Evolutionary conservation across 2,797 vertebrate species (phyloP).

Genomic region (Epinephelus coioides): DNA sequence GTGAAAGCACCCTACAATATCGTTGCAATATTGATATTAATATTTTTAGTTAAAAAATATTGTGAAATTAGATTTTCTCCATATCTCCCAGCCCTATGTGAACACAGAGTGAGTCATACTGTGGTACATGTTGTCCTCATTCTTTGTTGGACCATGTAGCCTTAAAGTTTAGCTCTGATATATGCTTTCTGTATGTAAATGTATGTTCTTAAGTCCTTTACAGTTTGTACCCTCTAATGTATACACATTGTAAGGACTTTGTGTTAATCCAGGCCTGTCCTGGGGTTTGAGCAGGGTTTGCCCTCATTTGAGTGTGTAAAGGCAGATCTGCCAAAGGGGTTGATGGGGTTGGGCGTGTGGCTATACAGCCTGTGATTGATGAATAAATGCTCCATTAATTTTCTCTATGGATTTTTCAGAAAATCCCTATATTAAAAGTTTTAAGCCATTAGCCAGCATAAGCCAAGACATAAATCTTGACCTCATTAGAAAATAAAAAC

Average conservation of each 20-base stretch:
- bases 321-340: neutral
- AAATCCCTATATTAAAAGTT: neutral
- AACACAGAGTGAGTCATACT: neutral
- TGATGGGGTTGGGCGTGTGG: neutral
- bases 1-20: no score
- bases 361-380: neutral
- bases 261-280: neutral
- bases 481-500: neutral
- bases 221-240: neutral
- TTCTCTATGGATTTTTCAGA: slow-evolving; percentile 1
- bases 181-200: neutral
- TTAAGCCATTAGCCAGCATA: neutral
- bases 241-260: neutral
- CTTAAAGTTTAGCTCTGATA: neutral
- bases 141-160: neutral
- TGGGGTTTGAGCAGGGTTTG: neutral
- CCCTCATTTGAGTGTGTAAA: neutral
- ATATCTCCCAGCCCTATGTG: no score
- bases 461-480: neutral
- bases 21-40: no score
- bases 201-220: neutral
- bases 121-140: neutral
- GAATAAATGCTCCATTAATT: neutral
- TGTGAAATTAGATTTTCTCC: no score
- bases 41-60: no score